Base-by-base conservation (phyloP, 2,797 vertebrate genomes). In the Echeneis naucrates region DNA sequence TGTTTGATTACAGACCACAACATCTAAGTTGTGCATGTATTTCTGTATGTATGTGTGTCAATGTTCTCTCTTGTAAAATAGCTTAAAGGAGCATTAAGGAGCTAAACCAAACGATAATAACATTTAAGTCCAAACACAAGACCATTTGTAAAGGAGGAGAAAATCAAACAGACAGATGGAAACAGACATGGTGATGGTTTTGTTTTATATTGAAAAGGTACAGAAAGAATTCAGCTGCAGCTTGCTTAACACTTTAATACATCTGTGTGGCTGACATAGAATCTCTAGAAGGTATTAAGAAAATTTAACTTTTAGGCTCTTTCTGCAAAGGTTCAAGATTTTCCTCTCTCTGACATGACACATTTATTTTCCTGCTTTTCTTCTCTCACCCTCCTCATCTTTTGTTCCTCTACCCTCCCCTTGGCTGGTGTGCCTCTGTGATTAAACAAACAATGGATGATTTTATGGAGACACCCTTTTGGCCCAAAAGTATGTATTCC, bases 391-490 rank as follows among this genome's bases (percentile, higher is more conserved):
- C 53, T 60, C 40, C 14, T 78, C 42, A 26, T 48, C 61, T 72
- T 68, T 40, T 0, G 7, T 55, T 77, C 45, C 38, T 55, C 27
- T 37, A 17, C 40, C 23, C 56, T 37, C 21, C 5, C 4, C 24
- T 84, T 71, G 68, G 56, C 51, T 77, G 65, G 55, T 65, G 59
- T 53, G 48, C 56, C 72, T 75, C 38, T 73, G 75, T 61, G 68
- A 83, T 80, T 67, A 47, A 84, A 84, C 85, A 90, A 88, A 68
- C 30, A 10, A 82, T 82, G 78, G 56, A 78, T 84, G 67, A 60
- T 90, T 88, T 90, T 83, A 91, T 84, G 60, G 72, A 67, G 92
- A 90, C 89, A 90, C 88, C 84, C 88, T 80, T 67, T 77, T 65
- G 80, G 83, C 83, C 81, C 82, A 88, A 83, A 86, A 87, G 85